Conservation (phyloP, 1,140 invertebrate species). For the Brachionus plicatilis region DNA sequence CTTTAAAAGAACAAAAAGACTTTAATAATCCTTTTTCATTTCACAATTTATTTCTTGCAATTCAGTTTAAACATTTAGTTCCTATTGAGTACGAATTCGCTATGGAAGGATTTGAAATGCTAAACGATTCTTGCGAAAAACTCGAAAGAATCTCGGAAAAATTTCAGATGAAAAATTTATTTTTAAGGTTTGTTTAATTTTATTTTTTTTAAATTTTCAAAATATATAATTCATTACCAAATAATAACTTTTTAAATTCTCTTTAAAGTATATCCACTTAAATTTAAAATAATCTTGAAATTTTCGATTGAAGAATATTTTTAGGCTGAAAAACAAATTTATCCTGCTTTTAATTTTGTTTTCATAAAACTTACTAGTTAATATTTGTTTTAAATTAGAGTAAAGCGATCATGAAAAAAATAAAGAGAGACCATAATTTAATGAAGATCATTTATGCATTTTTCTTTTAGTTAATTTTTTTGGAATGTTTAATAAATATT, state of each 20-base stretch:
- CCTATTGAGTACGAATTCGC: neutral
- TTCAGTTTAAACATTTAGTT: neutral
- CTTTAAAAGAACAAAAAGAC: neutral
- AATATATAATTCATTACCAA: neutral
- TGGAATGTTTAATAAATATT: too few relatives aligned
- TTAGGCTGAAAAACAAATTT: neutral
- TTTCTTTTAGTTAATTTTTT: neutral
- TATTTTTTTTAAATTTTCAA: neutral
- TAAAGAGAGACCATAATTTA: neutral
- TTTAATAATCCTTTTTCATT: neutral
- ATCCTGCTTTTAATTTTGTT: neutral
- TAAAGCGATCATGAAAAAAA: neutral
- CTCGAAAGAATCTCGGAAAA: neutral
- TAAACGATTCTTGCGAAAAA: neutral
- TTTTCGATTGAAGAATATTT: neutral
- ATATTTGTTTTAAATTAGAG: neutral
- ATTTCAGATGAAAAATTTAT: neutral
- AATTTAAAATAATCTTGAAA: neutral
- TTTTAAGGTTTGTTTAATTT: neutral
- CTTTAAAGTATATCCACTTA: neutral
- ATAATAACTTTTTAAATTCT: neutral
- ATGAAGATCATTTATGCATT: neutral
- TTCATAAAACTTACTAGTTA: neutral
- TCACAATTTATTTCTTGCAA: neutral
- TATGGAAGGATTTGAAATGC: neutral